Base-by-base conservation (phyloP, 92 coral and sea anemone species). In the Porites divaricata region DNA sequence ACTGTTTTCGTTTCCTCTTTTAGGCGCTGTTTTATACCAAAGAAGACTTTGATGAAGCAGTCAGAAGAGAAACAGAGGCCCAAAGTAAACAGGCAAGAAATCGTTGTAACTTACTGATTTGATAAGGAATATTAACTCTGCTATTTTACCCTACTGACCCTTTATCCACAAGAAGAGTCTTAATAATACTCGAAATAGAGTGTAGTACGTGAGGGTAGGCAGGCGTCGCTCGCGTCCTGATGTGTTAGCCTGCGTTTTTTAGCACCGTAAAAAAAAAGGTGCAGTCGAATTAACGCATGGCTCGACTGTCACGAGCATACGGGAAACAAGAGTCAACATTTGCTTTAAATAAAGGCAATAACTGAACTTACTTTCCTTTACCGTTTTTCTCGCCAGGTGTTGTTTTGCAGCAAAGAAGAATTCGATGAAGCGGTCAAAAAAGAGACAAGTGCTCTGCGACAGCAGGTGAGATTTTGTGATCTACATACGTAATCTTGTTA, bases 11-110 rank as follows among this genome's bases (percentile, higher is more conserved):
- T 64, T 35, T 6, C 21, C 35, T 45, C n/a, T 80, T 10, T 6
- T 70, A 96, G 99, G 98, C 96, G 59, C 88, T 92, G 76, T 85
- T 88, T 71, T 95, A 84, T 83, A 89, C 93, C 77, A 89, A 95
- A 80, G 92, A 90, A 8, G 99, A 96, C 69, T 88, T 96, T 72
- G 99, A 95, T 80, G 88, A 80, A 61, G 99, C 98, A 11, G 93
- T 95, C 28, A 92, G 83, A 79, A 93, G 76, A 49, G 99, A 89
- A 72, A 86, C 93, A 41, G 95, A 96, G 71, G 90, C 93, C 51
- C 77, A 94, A 17, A 84, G 90, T 14, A 90, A 88, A 79, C 96
- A 96, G 96, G 99, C 93, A 75, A 75, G 82, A 20, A 16, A 19
- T 52, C 1, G 8, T n/a, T 35, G 75, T 9, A 12, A 5, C 65